Evolutionary conservation across 2,113 vertebrate species (phyloP).

Genomic region (Pelvicachromis taeniatus): DNA sequence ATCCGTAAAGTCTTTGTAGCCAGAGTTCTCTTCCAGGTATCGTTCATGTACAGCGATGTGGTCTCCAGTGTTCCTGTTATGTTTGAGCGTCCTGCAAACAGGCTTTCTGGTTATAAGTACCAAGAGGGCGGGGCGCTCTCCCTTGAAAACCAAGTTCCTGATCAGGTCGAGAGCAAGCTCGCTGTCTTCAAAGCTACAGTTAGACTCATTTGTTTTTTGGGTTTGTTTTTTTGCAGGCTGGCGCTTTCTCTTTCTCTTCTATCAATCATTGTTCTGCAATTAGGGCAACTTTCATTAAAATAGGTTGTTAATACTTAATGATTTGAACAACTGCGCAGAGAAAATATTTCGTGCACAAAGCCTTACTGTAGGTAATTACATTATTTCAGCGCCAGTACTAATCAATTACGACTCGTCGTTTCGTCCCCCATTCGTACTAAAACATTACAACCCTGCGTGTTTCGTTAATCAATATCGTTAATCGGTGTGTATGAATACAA

Average conservation of each 20-base stretch:
- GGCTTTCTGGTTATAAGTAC: constrained; percentile 74
- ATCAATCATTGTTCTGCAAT: constrained; percentile 2
- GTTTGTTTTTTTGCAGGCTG: background rate
- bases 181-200: constrained; percentile 29
- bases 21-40: constrained; percentile 39
- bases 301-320: constrained; percentile 21
- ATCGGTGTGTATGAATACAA: background rate
- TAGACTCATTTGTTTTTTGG: constrained; percentile 15
- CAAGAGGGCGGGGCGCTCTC: constrained; percentile 67
- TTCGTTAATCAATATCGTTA: constrained; percentile 14
- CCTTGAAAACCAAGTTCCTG: constrained; percentile 65
- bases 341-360: background rate
- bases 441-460: background rate
- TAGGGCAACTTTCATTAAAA: background rate
- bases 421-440: background rate
- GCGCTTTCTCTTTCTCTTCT: background rate
- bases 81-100: constrained; percentile 58
- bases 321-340: background rate
- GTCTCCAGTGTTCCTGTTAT: constrained; percentile 66
- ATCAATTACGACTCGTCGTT: background rate
- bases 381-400: background rate
- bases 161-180: constrained; percentile 41
- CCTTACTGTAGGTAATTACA: background rate
- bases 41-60: constrained; percentile 34
- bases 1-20: constrained; percentile 58